phyloP scores from a whole-genome alignment of 2,113 vertebrate species.

The Cephalopterus ornatus region DNA sequence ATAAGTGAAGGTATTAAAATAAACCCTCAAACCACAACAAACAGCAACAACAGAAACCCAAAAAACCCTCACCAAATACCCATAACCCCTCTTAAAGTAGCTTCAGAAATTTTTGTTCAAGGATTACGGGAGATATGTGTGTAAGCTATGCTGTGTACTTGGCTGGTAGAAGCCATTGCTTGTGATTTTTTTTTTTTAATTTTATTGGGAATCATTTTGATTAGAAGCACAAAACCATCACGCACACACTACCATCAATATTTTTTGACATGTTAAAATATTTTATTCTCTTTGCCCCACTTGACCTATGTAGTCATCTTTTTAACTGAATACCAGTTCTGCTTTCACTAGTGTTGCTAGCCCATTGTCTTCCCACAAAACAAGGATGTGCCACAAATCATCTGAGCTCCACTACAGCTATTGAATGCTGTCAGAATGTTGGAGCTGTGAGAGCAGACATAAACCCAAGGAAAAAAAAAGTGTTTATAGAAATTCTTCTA shows the following conservation, averaged over 20 bases:
- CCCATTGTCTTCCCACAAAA: not conserved
- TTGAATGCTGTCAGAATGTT: conserved; percentile 1
- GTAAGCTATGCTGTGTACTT: not conserved
- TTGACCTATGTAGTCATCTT: not conserved
- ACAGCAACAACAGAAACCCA: not conserved
- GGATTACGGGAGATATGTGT: not conserved
- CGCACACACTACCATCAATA: not conserved
- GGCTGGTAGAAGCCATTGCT: not conserved
- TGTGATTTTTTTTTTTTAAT: not conserved
- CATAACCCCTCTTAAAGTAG: not conserved
- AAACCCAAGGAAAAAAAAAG: not conserved
- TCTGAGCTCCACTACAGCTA: not conserved
- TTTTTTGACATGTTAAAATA: not conserved
- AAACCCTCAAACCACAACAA: not conserved
- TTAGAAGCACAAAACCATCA: not conserved
- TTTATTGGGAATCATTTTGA: not conserved
- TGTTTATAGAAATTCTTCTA: not conserved
- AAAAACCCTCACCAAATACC: not conserved
- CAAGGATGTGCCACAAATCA: not conserved
- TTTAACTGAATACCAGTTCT: not conserved
- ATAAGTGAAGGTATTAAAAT: not conserved
- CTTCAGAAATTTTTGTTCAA: not conserved
- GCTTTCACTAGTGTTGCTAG: not conserved
- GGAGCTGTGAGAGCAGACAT: not conserved
- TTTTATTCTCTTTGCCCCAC: not conserved